Evolutionary conservation across 2,888 invertebrate species (phyloP).

Genomic region (Cryptosula pallasiana): DNA sequence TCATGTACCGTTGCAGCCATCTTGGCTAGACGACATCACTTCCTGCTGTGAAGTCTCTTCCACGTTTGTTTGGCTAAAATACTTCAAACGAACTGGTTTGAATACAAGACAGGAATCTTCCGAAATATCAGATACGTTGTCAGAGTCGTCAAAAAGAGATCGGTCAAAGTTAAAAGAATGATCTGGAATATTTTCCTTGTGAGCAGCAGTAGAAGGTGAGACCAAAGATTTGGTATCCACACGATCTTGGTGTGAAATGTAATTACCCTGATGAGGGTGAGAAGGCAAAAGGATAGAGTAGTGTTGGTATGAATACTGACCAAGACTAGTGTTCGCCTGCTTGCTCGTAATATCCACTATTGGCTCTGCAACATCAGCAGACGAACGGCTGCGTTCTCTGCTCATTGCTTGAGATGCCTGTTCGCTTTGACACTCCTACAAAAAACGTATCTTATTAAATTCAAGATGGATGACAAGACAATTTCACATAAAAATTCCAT

Average conservation of each 20-base stretch:
- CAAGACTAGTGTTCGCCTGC: not conserved
- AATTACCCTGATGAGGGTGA: not conserved
- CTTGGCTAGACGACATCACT: not conserved
- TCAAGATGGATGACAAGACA: too few relatives aligned
- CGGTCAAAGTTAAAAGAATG: not conserved
- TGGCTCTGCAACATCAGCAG: not conserved
- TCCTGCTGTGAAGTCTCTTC: not conserved
- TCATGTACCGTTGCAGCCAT: not conserved
- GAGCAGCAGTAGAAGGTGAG: not conserved
- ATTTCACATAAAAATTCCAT: too few relatives aligned
- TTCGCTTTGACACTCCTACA: too few relatives aligned
- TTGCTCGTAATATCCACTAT: constrained; percentile 6
- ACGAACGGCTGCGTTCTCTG: too few relatives aligned
- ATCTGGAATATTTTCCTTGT: constrained; percentile 15
- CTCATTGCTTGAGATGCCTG: too few relatives aligned
- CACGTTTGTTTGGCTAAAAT: not conserved
- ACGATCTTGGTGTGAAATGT: not conserved
- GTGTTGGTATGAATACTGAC: constrained; percentile 2
- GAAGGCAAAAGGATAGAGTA: not conserved
- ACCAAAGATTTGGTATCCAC: not conserved
- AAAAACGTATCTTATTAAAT: too few relatives aligned
- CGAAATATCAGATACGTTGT: not conserved
- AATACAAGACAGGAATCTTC: not conserved
- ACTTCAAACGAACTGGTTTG: not conserved
- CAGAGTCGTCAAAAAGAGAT: not conserved